phyloP scores from a whole-genome alignment of 2,113 vertebrate genomes.

The Tragelaphus imberbis region DNA sequence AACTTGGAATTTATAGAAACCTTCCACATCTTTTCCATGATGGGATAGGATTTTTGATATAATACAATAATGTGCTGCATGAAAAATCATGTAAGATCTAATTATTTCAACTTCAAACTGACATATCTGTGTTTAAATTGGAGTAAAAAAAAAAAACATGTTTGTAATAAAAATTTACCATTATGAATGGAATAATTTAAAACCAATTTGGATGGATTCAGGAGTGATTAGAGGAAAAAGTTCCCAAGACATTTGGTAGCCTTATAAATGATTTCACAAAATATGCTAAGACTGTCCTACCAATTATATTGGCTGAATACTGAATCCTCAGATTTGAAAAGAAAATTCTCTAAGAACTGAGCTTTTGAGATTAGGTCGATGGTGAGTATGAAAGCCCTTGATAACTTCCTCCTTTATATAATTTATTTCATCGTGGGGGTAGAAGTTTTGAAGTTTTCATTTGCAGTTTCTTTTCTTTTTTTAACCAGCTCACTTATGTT shows the following conservation, averaged over 20 bases:
- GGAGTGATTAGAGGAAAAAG: slow-evolving; percentile 70
- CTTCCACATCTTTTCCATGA: slow-evolving; percentile 34
- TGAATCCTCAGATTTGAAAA: slow-evolving; percentile 51
- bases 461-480: slow-evolving; percentile 67
- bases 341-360: slow-evolving; percentile 39
- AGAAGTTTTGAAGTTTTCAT: slow-evolving; percentile 63
- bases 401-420: slow-evolving; percentile 44
- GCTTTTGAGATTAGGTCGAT: slow-evolving; percentile 49
- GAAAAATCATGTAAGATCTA: slow-evolving; percentile 67
- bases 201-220: slow-evolving; percentile 69
- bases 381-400: background rate
- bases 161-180: slow-evolving; percentile 75
- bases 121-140: slow-evolving; percentile 67
- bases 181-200: slow-evolving; percentile 72
- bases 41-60: slow-evolving; percentile 53
- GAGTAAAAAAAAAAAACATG: slow-evolving; percentile 60
- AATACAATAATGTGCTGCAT: slow-evolving; percentile 54
- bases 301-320: slow-evolving; percentile 53
- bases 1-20: slow-evolving; percentile 53
- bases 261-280: slow-evolving; percentile 73
- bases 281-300: slow-evolving; percentile 49
- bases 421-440: slow-evolving; percentile 47
- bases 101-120: slow-evolving; percentile 70
- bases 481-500: slow-evolving; percentile 58
- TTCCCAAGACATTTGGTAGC: slow-evolving; percentile 73